These are phyloP conservation scores for Eidolon dupreanum DNA, from an alignment of 2,797 vertebrate species.

Conservation along the genomic window DNA sequence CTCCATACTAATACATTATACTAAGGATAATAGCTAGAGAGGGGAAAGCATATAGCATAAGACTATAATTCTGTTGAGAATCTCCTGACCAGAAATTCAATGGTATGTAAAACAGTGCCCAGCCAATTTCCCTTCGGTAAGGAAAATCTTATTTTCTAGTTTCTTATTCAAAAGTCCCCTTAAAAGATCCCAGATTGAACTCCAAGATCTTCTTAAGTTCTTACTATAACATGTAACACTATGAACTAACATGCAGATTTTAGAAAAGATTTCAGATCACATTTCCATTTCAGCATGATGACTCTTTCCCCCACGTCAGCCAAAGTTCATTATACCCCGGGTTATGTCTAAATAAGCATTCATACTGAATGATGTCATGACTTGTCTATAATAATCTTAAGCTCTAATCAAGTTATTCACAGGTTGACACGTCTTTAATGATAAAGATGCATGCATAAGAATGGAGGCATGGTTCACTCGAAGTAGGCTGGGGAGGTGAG, in stretches of 20 bases:
- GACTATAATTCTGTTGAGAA: constrained; percentile 3
- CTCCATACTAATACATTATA: background rate
- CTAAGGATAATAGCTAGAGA: background rate
- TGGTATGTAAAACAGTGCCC: background rate
- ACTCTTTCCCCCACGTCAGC: background rate
- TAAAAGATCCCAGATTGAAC: background rate
- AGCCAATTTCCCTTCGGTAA: background rate
- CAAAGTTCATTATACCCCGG: background rate
- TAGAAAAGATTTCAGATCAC: background rate
- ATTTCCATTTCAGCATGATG: background rate
- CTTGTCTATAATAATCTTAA: background rate
- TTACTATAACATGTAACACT: background rate
- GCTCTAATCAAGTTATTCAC: background rate
- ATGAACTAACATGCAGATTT: background rate
- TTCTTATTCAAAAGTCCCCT: background rate
- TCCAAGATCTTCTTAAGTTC: background rate
- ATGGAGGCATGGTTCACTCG: background rate
- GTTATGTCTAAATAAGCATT: background rate
- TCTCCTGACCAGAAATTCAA: constrained; percentile 17
- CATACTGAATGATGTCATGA: background rate
- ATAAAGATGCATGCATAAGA: background rate
- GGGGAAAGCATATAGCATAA: background rate
- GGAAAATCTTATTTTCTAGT: background rate
- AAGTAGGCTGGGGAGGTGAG: background rate
- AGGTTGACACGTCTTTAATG: background rate